These are phyloP conservation scores for Ranitomeya imitator DNA, from an alignment of 2,113 vertebrate species.

Conservation along the genomic window DNA sequence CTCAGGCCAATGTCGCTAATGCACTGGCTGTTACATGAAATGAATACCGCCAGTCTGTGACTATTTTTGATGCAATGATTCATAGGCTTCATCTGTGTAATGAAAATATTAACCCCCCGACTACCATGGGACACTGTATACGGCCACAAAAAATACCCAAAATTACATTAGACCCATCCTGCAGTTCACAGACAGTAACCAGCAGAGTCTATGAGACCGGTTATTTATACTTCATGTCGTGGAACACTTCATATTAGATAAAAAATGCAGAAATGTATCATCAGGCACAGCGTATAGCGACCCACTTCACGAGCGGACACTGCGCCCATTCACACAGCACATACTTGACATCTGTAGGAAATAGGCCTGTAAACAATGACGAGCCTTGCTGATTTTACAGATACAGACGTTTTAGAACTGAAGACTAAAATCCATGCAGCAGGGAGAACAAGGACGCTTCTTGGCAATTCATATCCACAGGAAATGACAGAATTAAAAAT, in stretches of 20 bases:
- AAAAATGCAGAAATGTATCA: constrained; percentile 3
- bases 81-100: not conserved
- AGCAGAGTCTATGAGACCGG: not conserved
- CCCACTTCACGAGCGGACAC: constrained; percentile 59
- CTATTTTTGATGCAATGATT: constrained; percentile 39
- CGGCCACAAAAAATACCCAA: not conserved
- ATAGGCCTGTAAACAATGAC: constrained; percentile 47
- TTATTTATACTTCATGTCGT: not conserved
- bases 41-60: not conserved
- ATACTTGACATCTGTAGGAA: constrained; percentile 66
- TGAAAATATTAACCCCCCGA: not conserved
- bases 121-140: not conserved
- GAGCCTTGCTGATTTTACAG: constrained; percentile 42
- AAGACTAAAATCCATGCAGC: not conserved
- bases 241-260: constrained; percentile 6
- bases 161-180: not conserved
- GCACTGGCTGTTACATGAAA: not conserved
- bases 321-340: constrained; percentile 67
- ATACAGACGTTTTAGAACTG: constrained; percentile 25
- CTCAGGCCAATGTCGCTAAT: not conserved
- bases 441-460: not conserved
- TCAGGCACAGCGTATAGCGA: not conserved
- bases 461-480: not conserved
- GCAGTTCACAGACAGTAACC: not conserved
- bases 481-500: constrained; percentile 6